Evolutionary conservation across 2,888 invertebrate species (phyloP).

Genomic region (Copidosoma aretas): DNA sequence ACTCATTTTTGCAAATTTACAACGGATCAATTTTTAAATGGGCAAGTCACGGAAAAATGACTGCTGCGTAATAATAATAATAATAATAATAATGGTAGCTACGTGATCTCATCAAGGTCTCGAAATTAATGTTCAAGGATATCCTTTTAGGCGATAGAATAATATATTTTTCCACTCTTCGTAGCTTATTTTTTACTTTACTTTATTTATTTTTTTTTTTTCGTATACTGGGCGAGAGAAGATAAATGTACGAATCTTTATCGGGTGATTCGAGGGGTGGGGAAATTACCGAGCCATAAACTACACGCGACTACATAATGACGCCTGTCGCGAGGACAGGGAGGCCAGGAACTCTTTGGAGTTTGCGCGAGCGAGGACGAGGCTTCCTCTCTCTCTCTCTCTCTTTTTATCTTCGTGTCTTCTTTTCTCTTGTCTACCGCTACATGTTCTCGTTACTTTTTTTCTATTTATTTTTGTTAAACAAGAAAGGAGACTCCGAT

Average conservation of each 20-base stretch:
- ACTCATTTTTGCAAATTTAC: conserved; percentile 26
- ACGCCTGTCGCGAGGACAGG: conserved; percentile 50
- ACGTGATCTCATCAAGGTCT: conserved; percentile 39
- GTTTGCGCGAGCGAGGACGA: conserved; percentile 52
- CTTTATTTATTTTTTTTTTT: conserved; percentile 2
- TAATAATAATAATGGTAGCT: no score
- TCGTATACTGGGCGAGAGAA: conserved; percentile 26
- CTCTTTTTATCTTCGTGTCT: conserved; percentile 11
- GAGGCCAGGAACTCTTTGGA: conserved; percentile 55
- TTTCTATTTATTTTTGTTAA: not conserved
- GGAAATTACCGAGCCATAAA: conserved; percentile 39
- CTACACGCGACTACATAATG: conserved; percentile 48
- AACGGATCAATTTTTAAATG: conserved; percentile 3
- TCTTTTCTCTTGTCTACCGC: conserved; percentile 19
- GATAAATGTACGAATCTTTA: conserved; percentile 36
- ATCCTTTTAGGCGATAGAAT: conserved; percentile 30
- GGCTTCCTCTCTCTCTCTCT: conserved; percentile 31
- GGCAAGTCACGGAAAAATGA: conserved; percentile 9
- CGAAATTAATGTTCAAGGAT: conserved; percentile 32
- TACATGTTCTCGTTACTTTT: not conserved
- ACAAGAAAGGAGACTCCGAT: not conserved
- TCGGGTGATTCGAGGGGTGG: conserved; percentile 34
- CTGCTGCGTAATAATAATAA: conserved; percentile 9
- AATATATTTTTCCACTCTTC: conserved; percentile 24
- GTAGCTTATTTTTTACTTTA: not conserved